These are phyloP conservation scores for Acanthornis magna DNA, from an alignment of 2,797 vertebrate genomes.

Conservation along the genomic window DNA sequence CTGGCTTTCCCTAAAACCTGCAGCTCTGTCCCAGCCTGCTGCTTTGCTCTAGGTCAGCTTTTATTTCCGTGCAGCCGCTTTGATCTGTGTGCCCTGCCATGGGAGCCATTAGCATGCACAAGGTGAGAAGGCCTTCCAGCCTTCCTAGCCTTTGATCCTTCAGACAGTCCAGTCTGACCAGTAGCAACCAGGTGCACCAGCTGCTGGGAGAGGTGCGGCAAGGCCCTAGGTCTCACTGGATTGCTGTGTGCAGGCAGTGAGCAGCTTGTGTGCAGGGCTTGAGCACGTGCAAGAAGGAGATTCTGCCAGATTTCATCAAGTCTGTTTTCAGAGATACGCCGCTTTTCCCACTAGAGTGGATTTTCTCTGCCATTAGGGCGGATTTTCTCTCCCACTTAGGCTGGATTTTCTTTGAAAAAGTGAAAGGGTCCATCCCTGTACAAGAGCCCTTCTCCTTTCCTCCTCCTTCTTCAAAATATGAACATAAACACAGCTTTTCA, in stretches of 20 bases:
- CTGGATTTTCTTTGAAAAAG: neutral
- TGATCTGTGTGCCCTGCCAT: fast-evolving
- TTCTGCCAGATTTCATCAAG: neutral
- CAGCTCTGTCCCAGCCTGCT: neutral
- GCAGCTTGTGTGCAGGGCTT: neutral
- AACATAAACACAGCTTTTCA: neutral
- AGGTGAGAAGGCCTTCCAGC: neutral
- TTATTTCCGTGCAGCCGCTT: neutral
- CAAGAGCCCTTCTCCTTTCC: neutral
- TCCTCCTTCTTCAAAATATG: neutral
- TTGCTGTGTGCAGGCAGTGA: neutral
- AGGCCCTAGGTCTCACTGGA: neutral
- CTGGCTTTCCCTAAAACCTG: neutral
- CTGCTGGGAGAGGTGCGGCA: neutral
- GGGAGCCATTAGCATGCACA: neutral
- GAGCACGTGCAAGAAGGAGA: neutral
- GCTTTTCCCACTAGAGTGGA: neutral
- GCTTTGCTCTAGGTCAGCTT: neutral
- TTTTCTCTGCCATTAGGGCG: neutral
- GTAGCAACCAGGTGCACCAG: neutral
- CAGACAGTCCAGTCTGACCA: neutral
- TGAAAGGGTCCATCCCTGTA: fast-evolving
- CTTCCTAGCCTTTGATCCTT: neutral
- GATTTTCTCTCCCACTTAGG: neutral
- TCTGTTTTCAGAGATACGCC: neutral